Conservation (phyloP, 2,888 invertebrate genomes). For the Caprella mutica region DNA sequence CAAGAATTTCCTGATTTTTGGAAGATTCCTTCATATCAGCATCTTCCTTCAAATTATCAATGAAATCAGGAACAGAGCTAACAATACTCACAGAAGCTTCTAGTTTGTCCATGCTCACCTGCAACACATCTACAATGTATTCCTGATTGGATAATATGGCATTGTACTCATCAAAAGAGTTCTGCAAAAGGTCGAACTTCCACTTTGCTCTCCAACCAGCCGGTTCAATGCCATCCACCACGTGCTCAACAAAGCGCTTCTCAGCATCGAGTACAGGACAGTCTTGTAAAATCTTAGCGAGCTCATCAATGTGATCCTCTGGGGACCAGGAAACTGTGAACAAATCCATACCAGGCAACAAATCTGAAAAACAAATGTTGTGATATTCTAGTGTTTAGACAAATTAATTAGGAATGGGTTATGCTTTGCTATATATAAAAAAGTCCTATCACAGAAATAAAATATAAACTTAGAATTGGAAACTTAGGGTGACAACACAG, state of each 20-base stretch:
- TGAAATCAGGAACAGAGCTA: neutral
- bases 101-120: neutral
- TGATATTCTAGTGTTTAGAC: too few relatives aligned
- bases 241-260: slow-evolving; percentile 17
- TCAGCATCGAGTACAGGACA: too few relatives aligned
- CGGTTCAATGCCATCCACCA: slow-evolving; percentile 23
- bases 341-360: too few relatives aligned
- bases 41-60: neutral
- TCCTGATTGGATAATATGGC: neutral
- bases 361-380: too few relatives aligned
- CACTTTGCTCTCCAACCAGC: slow-evolving; percentile 29
- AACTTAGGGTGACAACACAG: too few relatives aligned
- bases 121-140: slow-evolving; percentile 12
- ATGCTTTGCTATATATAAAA: too few relatives aligned
- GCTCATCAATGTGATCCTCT: slow-evolving; percentile 15
- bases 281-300: slow-evolving; percentile 15
- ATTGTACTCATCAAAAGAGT: neutral
- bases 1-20: too few relatives aligned
- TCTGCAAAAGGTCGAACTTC: slow-evolving; percentile 3
- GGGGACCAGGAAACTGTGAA: slow-evolving; percentile 14
- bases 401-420: too few relatives aligned
- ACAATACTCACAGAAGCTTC: slow-evolving; percentile 1
- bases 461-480: too few relatives aligned
- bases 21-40: neutral
- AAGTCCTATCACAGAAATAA: too few relatives aligned